Evolutionary conservation across 2,797 vertebrate species (phyloP), one percentile per base, ranked within the genome.

Genomic region (Clarias platycephalus): DNA sequence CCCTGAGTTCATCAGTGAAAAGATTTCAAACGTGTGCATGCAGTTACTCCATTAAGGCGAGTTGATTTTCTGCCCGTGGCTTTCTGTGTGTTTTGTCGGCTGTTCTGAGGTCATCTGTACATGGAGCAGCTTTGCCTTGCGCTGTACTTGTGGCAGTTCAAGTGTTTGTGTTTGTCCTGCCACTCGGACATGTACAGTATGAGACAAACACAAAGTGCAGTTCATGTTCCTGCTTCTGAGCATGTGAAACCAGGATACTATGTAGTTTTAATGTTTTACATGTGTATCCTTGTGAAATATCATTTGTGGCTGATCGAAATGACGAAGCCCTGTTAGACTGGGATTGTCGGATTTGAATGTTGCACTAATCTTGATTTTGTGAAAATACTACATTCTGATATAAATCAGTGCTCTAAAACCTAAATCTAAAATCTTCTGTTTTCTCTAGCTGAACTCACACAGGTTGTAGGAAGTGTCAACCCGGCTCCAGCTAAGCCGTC

Each of bases 401-500:
- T 34, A 37, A 63, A 57, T 66, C 5, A 75, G 24, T 37, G 8
- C 18, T 53, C 15, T 80, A 40, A 40, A 40, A 40, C 6, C 34
- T 37, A 37, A 37, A 37, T 37, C 34, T 37, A 37, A 37, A 40
- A 64, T 58, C 20, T 80, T 92, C 85, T 90, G 2, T 77, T 5
- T 82, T 88, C 85, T 91, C 6, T 93, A 98, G 97, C 95, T 85
- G 97, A 99, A 91, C 94, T 98, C 82, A 92, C 93, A 20, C 97
- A 97, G 88, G 93, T 94, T 83, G 86, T 96, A 5, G 94, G 93
- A 20, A 94, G 92, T 3, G 85, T 87, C 92, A 93, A 91, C 91
- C 95, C 91, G 83, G 94, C 89, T 88, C 94, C 84, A 13, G 91
- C 94, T 81, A 99, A 98, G 89, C 97, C 97, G 13, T 99, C 98